These are phyloP conservation scores for Drosophila dunni DNA, from an alignment of 1,140 invertebrate species.

Conservation along the genomic window DNA sequence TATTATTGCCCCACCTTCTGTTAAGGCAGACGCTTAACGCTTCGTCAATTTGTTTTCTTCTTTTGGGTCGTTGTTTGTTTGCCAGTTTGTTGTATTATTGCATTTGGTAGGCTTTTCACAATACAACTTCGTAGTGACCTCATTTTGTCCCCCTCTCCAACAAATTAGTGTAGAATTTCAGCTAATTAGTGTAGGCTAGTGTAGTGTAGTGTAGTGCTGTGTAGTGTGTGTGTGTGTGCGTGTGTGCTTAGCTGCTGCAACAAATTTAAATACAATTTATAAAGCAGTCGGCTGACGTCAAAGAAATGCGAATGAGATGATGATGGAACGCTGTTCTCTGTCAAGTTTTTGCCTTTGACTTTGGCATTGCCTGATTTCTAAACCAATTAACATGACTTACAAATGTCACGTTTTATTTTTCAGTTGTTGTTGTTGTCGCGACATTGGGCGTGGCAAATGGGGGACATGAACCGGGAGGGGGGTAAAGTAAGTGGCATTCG, in stretches of 20 bases:
- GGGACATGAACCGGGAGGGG: constrained; percentile 16
- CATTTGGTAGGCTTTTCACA: constrained; percentile 53
- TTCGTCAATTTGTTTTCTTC: constrained; percentile 68
- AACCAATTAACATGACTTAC: constrained; percentile 72
- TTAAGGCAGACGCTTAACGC: constrained; percentile 66
- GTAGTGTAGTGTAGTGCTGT: constrained; percentile 35
- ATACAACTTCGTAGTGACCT: constrained; percentile 46
- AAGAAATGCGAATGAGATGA: constrained; percentile 54
- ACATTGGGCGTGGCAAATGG: constrained; percentile 3
- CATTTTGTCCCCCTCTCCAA: constrained; percentile 44
- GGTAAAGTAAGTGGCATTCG: constrained; percentile 48
- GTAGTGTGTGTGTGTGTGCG: constrained; percentile 3
- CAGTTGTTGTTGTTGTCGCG: constrained; percentile 2
- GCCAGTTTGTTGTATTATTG: constrained; percentile 22
- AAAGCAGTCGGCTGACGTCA: constrained; percentile 42
- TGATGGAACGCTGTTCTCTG: constrained; percentile 33
- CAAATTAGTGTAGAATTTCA: constrained; percentile 61
- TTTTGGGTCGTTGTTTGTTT: constrained; percentile 13
- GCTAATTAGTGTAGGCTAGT: constrained; percentile 60
- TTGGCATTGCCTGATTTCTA: constrained; percentile 45
- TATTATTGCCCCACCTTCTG: constrained; percentile 56
- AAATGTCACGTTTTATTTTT: constrained; percentile 59
- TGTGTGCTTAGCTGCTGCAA: constrained; percentile 6
- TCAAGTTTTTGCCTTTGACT: constrained; percentile 33
- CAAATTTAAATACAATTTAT: constrained; percentile 54